Evolutionary conservation across 2,797 vertebrate species (phyloP).

Genomic region (Sebastes taczanowskii): DNA sequence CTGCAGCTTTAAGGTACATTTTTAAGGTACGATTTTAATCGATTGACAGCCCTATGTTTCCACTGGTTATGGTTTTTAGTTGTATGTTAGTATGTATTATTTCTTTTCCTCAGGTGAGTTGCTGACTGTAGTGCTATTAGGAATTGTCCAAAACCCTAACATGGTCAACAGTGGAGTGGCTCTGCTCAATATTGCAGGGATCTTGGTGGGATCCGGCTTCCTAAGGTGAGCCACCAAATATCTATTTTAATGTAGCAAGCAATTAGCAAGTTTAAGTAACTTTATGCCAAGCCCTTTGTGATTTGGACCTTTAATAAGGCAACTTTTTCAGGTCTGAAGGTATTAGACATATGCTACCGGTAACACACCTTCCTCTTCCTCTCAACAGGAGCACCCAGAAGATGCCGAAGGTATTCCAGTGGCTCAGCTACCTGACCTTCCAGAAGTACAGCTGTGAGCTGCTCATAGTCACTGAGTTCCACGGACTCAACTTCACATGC

Average conservation of each 20-base stretch:
- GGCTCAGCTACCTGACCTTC: slow-evolving; percentile 93
- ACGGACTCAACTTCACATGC: slow-evolving; percentile 90
- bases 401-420: slow-evolving; percentile 90
- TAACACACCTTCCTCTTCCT: neutral
- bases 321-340: neutral
- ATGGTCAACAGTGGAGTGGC: slow-evolving; percentile 91
- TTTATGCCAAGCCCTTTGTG: neutral
- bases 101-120: slow-evolving; percentile 81
- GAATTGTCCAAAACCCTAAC: slow-evolving; percentile 90
- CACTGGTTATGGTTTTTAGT: neutral
- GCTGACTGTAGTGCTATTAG: slow-evolving; percentile 89
- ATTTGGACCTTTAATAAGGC: neutral
- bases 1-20: no score
- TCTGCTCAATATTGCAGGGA: slow-evolving; percentile 90
- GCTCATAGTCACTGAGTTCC: slow-evolving; percentile 94
- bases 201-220: slow-evolving; percentile 91
- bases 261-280: neutral
- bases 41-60: neutral
- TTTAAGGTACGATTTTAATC: no score
- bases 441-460: slow-evolving; percentile 96
- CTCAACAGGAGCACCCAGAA: slow-evolving; percentile 85
- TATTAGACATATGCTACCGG: neutral
- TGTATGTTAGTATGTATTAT: neutral
- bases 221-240: slow-evolving; percentile 83
- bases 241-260: neutral